These are phyloP conservation scores for Protonibea diacanthus DNA, from an alignment of 2,797 vertebrate species.

Conservation along the genomic window DNA sequence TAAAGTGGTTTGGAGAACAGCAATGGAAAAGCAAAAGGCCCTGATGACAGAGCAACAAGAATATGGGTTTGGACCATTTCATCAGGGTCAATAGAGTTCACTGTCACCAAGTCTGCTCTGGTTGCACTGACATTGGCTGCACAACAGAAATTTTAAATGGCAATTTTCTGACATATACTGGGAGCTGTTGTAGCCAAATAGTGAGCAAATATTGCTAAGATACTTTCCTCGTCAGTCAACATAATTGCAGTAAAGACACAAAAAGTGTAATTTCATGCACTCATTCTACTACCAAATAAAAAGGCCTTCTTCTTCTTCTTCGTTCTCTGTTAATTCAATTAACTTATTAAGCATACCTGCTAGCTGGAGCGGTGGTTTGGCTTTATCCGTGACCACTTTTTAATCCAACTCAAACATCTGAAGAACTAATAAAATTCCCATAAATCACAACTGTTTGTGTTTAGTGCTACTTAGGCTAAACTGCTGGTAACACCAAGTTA, in stretches of 20 bases:
- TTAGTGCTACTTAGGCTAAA: background rate
- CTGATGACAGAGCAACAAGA: constrained; percentile 64
- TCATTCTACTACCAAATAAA: constrained; percentile 3
- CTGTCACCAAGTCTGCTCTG: constrained; percentile 45
- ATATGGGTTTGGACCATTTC: constrained; percentile 57
- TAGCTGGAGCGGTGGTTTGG: background rate
- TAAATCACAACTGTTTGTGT: background rate
- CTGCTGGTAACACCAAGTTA: background rate
- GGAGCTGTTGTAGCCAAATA: constrained; percentile 33
- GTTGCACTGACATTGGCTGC: constrained; percentile 39
- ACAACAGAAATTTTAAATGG: constrained; percentile 42
- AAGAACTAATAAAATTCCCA: background rate
- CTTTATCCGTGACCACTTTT: background rate
- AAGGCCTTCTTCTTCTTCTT: background rate
- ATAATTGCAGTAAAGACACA: constrained; percentile 32
- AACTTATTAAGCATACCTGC: background rate
- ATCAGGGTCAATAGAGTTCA: constrained; percentile 64
- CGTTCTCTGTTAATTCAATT: background rate
- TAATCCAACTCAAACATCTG: background rate
- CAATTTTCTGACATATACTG: constrained; percentile 46
- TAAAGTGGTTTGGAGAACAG: constrained; percentile 70
- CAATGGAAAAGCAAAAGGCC: constrained; percentile 61
- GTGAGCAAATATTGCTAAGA: constrained; percentile 39
- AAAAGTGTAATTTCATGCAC: constrained; percentile 21
- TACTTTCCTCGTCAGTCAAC: constrained; percentile 49